phyloP scores from a whole-genome alignment of 2,113 vertebrate species.

The Trachemys scripta region DNA sequence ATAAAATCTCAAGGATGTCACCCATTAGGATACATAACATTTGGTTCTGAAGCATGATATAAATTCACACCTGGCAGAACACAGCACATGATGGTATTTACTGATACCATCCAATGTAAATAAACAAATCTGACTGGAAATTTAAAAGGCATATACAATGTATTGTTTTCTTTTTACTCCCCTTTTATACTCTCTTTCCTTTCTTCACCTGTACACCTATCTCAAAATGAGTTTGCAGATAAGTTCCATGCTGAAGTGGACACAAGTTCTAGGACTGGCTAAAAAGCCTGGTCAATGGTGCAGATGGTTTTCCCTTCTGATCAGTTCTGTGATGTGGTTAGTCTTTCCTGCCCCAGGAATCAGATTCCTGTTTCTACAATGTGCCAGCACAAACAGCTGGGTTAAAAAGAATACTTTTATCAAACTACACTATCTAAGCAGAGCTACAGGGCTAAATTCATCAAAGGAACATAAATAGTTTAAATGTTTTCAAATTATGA shows the following conservation, averaged over 20 bases:
- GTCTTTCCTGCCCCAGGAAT: constrained; percentile 63
- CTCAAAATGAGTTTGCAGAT: constrained; percentile 28
- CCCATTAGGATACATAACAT: background rate
- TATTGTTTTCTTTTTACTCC: background rate
- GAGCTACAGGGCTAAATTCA: constrained; percentile 43
- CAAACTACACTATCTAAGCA: constrained; percentile 18
- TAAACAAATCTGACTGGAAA: background rate
- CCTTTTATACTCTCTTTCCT: background rate
- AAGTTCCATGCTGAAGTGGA: background rate
- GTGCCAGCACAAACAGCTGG: constrained; percentile 64
- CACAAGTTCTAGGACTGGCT: background rate
- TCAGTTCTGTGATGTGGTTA: constrained; percentile 63
- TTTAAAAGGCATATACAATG: background rate
- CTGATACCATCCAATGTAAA: background rate
- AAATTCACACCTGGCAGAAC: background rate
- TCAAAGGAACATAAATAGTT: constrained; percentile 10
- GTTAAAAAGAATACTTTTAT: constrained; percentile 42
- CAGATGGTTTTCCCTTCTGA: constrained; percentile 55
- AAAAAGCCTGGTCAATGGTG: background rate
- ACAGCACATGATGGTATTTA: background rate
- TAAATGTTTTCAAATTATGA: background rate
- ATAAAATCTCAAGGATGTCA: background rate
- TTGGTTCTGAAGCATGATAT: background rate
- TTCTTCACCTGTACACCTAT: background rate
- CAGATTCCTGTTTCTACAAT: constrained; percentile 36